Evolutionary conservation across 2,888 invertebrate species (phyloP), one percentile per base, ranked within the genome.

Genomic region (Aradus depressus): DNA sequence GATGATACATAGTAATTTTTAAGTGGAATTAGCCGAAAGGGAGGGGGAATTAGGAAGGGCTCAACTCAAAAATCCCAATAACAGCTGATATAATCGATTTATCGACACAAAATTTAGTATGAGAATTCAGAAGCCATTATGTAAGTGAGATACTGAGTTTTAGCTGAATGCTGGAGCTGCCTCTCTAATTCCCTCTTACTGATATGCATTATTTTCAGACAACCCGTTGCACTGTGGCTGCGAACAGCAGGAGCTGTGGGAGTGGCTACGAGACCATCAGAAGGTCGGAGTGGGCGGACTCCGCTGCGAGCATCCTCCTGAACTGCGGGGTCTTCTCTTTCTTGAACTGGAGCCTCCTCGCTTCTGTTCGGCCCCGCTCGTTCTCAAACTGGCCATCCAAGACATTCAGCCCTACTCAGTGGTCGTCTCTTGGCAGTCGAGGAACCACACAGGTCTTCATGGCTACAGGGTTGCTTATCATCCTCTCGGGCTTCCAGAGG

Each of bases 201-300:
- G n/a, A n/a, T n/a, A n/a, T n/a, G n/a, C n/a, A n/a, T n/a, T n/a
- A n/a, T n/a, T n/a, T n/a, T n/a, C 75, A 87, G 90, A 86, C 65
- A 92, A 92, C 70, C 91, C 92, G 38, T 72, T 92, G 61, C 80
- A 82, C 57, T 93, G 92, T 69, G 84, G 81, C 64, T 93, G 92
- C 67, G 87, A 90, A 66, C 80, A 89, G 53, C 85, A 89, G 69
- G 86, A 88, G 66, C 75, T 90, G 42, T 90, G 92, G 87, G 84
- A 84, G 70, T 93, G 91, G 92, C 75, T 92, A 65, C 76, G 86
- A 64, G 84, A 88, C 67, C 87, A 93, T 71, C 79, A 81, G 64
- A 88, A 89, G 70, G 74, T 84, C 57, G 52, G 49, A 12, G 55
- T 55, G 32, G 57, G 61, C 16, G 61, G 58, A 56, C 74, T 88